Evolutionary conservation across 2,113 vertebrate species (phyloP).

Genomic region (Chascanopsetta lugubris): DNA sequence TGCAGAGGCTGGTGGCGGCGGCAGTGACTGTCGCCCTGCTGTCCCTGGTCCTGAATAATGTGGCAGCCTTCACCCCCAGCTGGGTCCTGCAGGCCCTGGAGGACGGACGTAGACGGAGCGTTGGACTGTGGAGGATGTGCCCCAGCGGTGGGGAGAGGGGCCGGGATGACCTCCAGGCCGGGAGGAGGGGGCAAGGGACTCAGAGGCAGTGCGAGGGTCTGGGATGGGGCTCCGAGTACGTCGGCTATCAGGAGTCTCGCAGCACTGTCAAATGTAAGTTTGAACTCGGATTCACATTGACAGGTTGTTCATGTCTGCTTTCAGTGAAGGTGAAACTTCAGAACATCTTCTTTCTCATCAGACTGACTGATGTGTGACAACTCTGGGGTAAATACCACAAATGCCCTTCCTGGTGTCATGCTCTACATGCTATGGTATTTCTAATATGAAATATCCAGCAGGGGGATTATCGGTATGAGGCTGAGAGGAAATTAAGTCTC

Average conservation of each 20-base stretch:
- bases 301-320: neutral
- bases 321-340: neutral
- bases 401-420: neutral
- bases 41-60: slow-evolving; percentile 94
- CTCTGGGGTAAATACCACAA: neutral
- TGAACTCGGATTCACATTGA: neutral
- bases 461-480: neutral
- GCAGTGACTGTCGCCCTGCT: slow-evolving; percentile 93
- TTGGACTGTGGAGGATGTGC: slow-evolving; percentile 96
- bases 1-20: slow-evolving; percentile 91
- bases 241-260: slow-evolving; percentile 94
- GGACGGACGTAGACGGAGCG: slow-evolving; percentile 91
- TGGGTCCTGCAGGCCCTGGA: slow-evolving; percentile 94
- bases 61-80: slow-evolving; percentile 92
- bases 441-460: neutral
- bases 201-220: slow-evolving; percentile 85
- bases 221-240: slow-evolving; percentile 91
- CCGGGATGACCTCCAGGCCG: slow-evolving; percentile 68
- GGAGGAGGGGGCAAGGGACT: slow-evolving; percentile 70
- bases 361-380: neutral
- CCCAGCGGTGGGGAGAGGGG: slow-evolving; percentile 78
- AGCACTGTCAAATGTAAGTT: slow-evolving; percentile 97
- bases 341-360: neutral
- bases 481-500: neutral
- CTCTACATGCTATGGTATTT: neutral